phyloP scores from a whole-genome alignment of 2,888 invertebrate species.

The Mythimna impura region DNA sequence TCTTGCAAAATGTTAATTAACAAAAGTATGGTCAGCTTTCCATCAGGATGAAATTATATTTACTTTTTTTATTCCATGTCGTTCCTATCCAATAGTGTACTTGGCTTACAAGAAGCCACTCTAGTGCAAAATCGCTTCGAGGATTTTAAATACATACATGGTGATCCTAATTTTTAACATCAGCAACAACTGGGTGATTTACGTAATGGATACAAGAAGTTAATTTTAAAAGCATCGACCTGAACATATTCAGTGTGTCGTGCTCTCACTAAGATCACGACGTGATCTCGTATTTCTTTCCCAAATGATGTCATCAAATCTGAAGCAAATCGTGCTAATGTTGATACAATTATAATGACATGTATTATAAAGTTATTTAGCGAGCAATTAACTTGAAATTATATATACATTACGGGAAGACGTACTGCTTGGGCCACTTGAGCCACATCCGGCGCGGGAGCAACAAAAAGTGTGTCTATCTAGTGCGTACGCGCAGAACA shows the following conservation, averaged over 20 bases:
- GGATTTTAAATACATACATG: neutral
- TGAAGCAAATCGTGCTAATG: constrained; percentile 59
- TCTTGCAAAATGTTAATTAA: neutral
- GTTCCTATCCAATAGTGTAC: neutral
- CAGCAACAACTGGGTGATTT: neutral
- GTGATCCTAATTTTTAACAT: neutral
- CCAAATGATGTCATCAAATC: constrained; percentile 59
- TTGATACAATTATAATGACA: constrained; percentile 75
- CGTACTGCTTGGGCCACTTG: constrained; percentile 54
- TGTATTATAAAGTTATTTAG: constrained; percentile 79
- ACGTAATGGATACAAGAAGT: neutral
- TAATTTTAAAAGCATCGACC: constrained; percentile 2
- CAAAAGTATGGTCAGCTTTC: neutral
- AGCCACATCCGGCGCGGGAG: constrained; percentile 85
- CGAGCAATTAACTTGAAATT: constrained; percentile 79
- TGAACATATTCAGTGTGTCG: neutral
- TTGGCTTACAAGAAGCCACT: neutral
- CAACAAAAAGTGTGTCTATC: constrained; percentile 80
- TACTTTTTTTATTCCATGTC: too few relatives aligned
- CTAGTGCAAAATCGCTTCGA: neutral
- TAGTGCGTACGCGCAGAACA: constrained; percentile 72
- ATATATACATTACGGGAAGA: constrained; percentile 76
- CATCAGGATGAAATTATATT: neutral
- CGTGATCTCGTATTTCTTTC: constrained; percentile 15
- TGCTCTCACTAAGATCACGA: constrained; percentile 18